These are phyloP conservation scores for Piezodorus guildinii DNA, from an alignment of 1,140 invertebrate genomes.

Conservation along the genomic window DNA sequence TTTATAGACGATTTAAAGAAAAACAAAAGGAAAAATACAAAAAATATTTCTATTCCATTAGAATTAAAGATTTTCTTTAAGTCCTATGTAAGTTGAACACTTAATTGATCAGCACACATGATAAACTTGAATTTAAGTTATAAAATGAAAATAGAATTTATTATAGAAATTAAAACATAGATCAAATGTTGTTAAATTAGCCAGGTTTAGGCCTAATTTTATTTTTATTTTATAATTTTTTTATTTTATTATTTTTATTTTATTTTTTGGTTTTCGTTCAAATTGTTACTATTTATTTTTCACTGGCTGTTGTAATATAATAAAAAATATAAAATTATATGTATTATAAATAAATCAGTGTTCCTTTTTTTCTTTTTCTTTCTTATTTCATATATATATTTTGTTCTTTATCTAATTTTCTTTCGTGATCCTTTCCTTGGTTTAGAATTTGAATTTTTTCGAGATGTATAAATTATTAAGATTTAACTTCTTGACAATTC, in stretches of 20 bases:
- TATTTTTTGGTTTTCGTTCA: neutral
- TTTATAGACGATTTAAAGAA: slow-evolving; percentile 9
- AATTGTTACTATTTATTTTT: slow-evolving; percentile 7
- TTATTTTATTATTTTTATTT: no score
- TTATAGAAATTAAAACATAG: slow-evolving; percentile 1
- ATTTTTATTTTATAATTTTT: neutral
- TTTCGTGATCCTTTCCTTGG: no score
- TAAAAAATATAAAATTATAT: slow-evolving; percentile 1
- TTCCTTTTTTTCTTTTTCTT: neutral
- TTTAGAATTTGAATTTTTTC: no score
- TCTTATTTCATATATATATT: neutral
- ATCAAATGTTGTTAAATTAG: neutral
- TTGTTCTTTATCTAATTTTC: no score
- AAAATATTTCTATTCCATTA: slow-evolving; percentile 9
- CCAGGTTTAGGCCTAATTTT: slow-evolving; percentile 7
- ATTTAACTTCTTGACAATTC: no score
- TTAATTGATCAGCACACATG: slow-evolving; percentile 1
- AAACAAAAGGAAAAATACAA: neutral
- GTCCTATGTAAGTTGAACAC: slow-evolving; percentile 8
- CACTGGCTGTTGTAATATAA: slow-evolving; percentile 4
- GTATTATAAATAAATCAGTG: slow-evolving; percentile 9
- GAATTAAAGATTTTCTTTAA: neutral
- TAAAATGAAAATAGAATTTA: slow-evolving; percentile 6
- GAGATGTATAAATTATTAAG: no score
- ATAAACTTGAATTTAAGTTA: neutral